phyloP scores from a whole-genome alignment of 2,888 invertebrate species.

The Mycalesis mineus region DNA sequence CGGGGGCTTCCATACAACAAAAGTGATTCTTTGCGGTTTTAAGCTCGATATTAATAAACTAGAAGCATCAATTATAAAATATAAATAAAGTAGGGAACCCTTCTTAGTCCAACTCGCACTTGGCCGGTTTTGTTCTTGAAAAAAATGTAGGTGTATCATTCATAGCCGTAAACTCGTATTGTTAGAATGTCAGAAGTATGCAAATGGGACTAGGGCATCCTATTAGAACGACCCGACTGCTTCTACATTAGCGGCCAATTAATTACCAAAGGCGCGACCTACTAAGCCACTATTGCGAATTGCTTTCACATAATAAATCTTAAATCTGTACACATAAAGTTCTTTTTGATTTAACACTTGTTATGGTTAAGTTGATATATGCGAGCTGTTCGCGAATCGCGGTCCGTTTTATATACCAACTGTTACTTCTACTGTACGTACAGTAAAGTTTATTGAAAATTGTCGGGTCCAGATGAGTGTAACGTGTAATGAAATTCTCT shows the following conservation, averaged over 20 bases:
- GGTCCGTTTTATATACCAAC: background rate
- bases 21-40: no score
- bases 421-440: background rate
- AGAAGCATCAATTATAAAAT: no score
- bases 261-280: conserved; percentile 8
- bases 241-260: conserved; percentile 7
- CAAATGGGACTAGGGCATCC: conserved; percentile 1
- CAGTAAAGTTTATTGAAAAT: no score
- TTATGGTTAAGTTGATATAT: background rate
- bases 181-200: background rate
- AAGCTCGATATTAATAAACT: no score
- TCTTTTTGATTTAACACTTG: background rate
- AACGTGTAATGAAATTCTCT: no score
- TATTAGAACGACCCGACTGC: conserved; percentile 2
- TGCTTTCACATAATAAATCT: background rate
- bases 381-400: background rate
- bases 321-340: background rate
- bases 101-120: no score
- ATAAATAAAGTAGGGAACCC: no score
- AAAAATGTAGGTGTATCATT: no score
- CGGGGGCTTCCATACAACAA: no score
- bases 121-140: no score
- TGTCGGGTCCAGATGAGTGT: no score
- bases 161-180: background rate
- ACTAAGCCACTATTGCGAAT: background rate